Evolutionary conservation across 2,888 invertebrate species (phyloP).

Genomic region (Drosophila nigricruria): DNA sequence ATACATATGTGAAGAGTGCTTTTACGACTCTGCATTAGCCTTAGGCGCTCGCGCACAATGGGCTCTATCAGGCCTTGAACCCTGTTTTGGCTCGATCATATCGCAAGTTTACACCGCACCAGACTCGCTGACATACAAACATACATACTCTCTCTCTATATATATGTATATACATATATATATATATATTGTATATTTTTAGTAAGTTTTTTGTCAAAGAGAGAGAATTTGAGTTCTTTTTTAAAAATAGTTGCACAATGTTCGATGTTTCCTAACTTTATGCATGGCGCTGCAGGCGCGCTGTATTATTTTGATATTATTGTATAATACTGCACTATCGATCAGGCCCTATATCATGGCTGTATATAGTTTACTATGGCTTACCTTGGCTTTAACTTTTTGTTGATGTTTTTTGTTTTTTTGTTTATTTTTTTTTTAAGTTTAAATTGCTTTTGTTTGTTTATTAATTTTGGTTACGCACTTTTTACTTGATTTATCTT

Average conservation of each 20-base stretch:
- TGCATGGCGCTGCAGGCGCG: constrained; percentile 6
- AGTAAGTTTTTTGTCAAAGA: constrained; percentile 17
- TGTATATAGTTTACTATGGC: background rate
- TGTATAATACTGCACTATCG: background rate
- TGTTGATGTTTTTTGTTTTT: background rate
- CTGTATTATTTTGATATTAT: background rate
- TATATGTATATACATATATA: background rate
- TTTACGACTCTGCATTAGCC: background rate
- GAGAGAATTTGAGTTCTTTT: constrained; percentile 3
- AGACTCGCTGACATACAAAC: background rate
- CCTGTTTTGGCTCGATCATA: constrained; percentile 30
- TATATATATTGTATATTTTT: constrained; percentile 23
- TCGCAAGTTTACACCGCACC: constrained; percentile 6
- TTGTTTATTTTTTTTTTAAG: background rate
- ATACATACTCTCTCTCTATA: background rate
- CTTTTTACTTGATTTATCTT: background rate
- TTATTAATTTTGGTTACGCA: background rate
- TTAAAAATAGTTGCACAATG: constrained; percentile 28
- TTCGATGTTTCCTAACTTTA: background rate
- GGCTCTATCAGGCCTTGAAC: constrained; percentile 15
- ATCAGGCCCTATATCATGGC: too few relatives aligned
- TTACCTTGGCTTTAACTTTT: background rate
- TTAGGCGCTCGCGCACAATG: background rate
- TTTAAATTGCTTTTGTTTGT: background rate
- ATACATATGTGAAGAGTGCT: constrained; percentile 1